Base-by-base conservation (phyloP, 2,888 invertebrate species). In the Ichneumoninae sp. region DNA sequence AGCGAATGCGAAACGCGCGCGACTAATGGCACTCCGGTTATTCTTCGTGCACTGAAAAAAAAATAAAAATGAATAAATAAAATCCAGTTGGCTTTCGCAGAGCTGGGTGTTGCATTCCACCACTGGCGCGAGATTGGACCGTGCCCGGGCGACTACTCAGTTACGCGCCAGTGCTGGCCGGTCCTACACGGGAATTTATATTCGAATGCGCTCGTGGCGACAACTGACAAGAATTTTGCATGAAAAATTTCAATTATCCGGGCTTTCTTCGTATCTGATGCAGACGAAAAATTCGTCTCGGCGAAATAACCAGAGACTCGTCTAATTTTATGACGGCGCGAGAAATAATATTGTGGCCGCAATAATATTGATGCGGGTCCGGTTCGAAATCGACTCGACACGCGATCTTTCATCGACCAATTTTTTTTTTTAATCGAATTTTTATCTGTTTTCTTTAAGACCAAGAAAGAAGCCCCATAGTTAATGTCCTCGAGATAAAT, bases 311-410 rank as follows among this genome's bases (percentile, higher is more conserved):
- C 26, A n/a, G 72, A 6, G 22, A 62, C n/a, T 3, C 36, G 16
- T 30, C 36, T 44, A n/a, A 22, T 19, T 60, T 30, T 44, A 72
- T 60, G 22, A 44, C 60, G 4, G 8, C 30, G 60, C 72, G 54
- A 47, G 22, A 36, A 36, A 54, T 10, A 71, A 57, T 40, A 4
- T 22, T 22, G 57, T 0, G 30, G 36, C 70, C 26, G 71, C 62
- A 13, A 72, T 72, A 71, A 79, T 71, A 71, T 71, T 71, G 62
- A 71, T 40, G 71, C 40, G 33, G 30, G 13, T 30, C 26, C 44
- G 54, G 57, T 47, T 47, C 66, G 66, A 68, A 26, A 57, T 57
- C 26, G 22, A 57, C 26, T 13, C 57, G 10, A 22, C 57, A 1
- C 22, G 2, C 54, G 54, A 22, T 44, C 44, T 47, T 47, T 13